Conservation (phyloP, 2,797 vertebrate genomes). For the Esox masquinongy region DNA sequence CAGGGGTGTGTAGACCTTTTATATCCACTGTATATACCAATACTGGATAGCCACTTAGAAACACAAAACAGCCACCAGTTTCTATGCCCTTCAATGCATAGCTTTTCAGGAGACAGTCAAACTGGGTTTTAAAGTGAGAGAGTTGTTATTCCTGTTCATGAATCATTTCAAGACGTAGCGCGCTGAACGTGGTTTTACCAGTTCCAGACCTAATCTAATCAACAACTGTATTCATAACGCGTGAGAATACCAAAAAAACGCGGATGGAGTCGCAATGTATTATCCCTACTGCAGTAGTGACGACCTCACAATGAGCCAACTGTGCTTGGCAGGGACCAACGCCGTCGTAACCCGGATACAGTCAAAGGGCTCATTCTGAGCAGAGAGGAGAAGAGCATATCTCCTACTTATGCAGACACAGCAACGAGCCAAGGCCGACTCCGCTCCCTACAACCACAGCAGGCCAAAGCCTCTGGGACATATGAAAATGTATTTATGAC, state of each 20-base stretch:
- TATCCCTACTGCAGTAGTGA: background rate
- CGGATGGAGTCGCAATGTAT: too few species aligned
- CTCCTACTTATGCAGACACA: background rate
- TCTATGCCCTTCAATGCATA: background rate
- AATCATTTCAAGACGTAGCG: background rate
- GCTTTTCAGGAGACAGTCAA: background rate
- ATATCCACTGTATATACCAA: too few species aligned
- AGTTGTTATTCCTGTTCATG: background rate
- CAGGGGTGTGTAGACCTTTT: too few species aligned
- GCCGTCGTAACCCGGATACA: conserved; percentile 37
- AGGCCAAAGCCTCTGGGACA: background rate
- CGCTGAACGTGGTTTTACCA: background rate
- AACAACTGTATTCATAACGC: background rate
- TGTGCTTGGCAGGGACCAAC: background rate
- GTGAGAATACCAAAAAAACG: background rate
- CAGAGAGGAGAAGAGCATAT: background rate
- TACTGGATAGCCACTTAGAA: too few species aligned
- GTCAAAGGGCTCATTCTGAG: background rate
- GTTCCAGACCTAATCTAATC: background rate
- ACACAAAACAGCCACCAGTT: background rate
- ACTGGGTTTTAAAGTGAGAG: background rate
- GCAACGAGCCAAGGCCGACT: background rate
- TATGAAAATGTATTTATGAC: background rate
- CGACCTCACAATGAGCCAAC: background rate
- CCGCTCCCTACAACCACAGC: background rate